phyloP scores from a whole-genome alignment of 2,797 vertebrate species.

The Eurystomus glaucurus region DNA sequence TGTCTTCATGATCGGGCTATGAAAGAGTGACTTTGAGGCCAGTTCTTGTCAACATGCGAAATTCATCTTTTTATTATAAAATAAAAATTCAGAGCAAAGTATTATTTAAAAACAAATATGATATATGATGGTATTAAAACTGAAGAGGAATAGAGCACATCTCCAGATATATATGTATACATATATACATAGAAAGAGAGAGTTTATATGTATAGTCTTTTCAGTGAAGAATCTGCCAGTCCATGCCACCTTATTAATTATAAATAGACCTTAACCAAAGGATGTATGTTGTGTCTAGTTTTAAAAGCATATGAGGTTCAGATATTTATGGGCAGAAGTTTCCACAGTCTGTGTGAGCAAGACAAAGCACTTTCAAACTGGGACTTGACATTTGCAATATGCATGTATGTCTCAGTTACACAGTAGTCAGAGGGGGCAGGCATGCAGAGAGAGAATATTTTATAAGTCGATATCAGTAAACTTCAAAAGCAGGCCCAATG shows the following conservation, averaged over 20 bases:
- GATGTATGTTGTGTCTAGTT: conserved; percentile 57
- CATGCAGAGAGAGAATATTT: conserved; percentile 74
- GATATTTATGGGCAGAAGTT: conserved; percentile 71
- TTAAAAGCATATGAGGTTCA: conserved; percentile 64
- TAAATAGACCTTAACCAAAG: conserved; percentile 63
- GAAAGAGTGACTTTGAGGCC: neutral
- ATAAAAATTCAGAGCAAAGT: conserved; percentile 35
- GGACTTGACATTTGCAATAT: conserved; percentile 50
- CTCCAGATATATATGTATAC: conserved; percentile 16
- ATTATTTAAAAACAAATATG: conserved; percentile 38
- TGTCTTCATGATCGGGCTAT: neutral
- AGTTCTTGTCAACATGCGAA: conserved; percentile 4
- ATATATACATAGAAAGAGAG: neutral
- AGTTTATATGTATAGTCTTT: conserved; percentile 29
- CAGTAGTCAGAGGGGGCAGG: conserved; percentile 39
- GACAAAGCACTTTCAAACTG: conserved; percentile 60
- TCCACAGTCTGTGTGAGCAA: conserved; percentile 46
- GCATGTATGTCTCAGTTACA: conserved; percentile 65
- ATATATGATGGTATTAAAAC: conserved; percentile 52
- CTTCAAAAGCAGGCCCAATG: conserved; percentile 70
- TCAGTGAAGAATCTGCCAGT: conserved; percentile 38
- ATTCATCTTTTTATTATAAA: conserved; percentile 6
- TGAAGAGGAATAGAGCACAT: neutral
- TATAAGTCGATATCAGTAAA: conserved; percentile 72
- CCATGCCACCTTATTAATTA: conserved; percentile 55